phyloP scores from a whole-genome alignment of 1,140 invertebrate species.

The Leptinotarsa defecta region DNA sequence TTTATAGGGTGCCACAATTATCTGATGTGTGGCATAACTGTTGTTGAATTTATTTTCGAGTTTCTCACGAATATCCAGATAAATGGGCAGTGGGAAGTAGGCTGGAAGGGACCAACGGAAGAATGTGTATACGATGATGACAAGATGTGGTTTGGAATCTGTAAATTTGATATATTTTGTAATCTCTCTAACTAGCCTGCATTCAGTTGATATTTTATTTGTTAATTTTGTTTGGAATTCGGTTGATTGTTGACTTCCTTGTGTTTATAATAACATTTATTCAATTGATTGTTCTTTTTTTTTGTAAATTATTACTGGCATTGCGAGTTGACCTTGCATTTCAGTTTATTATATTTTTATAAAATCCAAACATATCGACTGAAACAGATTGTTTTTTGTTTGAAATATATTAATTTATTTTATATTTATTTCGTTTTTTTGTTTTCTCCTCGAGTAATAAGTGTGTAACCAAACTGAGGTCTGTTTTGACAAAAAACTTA shows the following conservation, averaged over 20 bases:
- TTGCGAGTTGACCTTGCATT: constrained; percentile 27
- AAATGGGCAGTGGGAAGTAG: constrained; percentile 19
- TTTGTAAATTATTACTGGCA: constrained; percentile 17
- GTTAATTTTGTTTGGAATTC: constrained; percentile 20
- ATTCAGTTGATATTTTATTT: constrained; percentile 31
- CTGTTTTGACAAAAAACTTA: constrained; percentile 27
- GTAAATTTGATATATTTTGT: constrained; percentile 37
- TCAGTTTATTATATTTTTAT: constrained; percentile 30
- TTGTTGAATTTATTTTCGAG: constrained; percentile 10
- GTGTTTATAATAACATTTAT: constrained; percentile 10
- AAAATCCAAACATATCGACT: constrained; percentile 43
- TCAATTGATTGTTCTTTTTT: constrained; percentile 21
- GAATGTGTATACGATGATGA: constrained; percentile 38
- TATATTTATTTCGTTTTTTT: constrained; percentile 46
- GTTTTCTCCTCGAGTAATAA: constrained; percentile 32
- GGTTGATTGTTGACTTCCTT: constrained; percentile 15
- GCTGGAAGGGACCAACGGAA: constrained; percentile 38
- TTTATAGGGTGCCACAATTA: constrained; percentile 6
- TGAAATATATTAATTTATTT: constrained; percentile 53
- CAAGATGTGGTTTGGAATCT: constrained; percentile 19
- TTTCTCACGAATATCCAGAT: background rate
- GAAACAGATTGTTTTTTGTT: constrained; percentile 49
- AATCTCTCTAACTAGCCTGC: constrained; percentile 33
- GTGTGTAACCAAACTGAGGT: constrained; percentile 40
- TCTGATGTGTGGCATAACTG: constrained; percentile 11